Conservation (phyloP, 2,797 vertebrate species). For the Eospalax fontanierii region DNA sequence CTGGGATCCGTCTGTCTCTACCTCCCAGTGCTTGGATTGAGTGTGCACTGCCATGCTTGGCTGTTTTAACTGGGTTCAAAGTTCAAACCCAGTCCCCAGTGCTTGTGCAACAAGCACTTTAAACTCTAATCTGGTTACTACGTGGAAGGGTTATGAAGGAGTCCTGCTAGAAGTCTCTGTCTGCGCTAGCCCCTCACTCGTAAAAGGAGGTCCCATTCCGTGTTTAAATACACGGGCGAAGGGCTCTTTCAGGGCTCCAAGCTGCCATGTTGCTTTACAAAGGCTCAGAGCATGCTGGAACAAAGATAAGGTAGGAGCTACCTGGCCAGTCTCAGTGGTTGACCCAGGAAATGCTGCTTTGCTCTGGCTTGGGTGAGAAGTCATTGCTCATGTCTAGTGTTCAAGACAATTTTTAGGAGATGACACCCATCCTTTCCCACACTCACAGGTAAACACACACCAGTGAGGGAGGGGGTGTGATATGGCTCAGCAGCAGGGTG, state of each 20-base stretch:
- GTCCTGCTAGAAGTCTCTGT: neutral
- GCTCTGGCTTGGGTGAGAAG: neutral
- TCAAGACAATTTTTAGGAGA: neutral
- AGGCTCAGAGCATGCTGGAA: neutral
- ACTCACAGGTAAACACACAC: neutral
- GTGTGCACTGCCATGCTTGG: neutral
- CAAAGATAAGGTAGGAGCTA: neutral
- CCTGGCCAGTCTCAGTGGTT: neutral
- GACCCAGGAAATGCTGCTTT: neutral
- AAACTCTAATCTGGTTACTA: neutral
- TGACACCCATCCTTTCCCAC: too few relatives aligned
- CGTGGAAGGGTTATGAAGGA: neutral
- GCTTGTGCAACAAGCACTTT: neutral
- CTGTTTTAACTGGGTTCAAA: neutral
- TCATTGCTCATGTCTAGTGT: neutral
- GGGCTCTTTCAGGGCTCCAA: neutral
- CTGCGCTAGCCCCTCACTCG: too few relatives aligned
- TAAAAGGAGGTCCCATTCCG: neutral
- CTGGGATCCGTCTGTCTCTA: neutral
- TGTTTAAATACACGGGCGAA: neutral
- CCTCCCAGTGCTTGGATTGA: neutral
- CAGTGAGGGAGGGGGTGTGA: neutral
- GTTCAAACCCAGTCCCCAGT: neutral
- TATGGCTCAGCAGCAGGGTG: neutral
- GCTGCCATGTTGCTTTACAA: accelerated